These are phyloP conservation scores for Aurelia aurita complex sp. Pacific DNA, from an alignment of 30 jellyfish, hydroid and myxozoan species.

Conservation along the genomic window DNA sequence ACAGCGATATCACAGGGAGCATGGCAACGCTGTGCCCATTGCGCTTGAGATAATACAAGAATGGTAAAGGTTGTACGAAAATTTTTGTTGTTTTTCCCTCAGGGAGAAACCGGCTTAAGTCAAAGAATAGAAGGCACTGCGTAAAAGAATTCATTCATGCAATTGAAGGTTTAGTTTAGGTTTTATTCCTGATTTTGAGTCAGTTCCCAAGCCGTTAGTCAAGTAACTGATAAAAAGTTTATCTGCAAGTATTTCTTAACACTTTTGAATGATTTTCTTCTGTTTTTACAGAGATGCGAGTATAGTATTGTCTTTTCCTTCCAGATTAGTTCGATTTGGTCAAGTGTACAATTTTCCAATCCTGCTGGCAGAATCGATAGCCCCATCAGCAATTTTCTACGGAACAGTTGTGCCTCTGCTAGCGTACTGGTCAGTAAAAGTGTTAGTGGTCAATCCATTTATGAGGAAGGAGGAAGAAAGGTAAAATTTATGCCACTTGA, in stretches of 20 bases:
- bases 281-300: neutral
- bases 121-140: too few relatives aligned
- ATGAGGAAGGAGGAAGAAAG: slow-evolving; percentile 73
- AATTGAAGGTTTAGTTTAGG: too few relatives aligned
- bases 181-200: too few relatives aligned
- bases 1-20: too few relatives aligned
- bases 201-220: too few relatives aligned
- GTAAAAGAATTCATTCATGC: too few relatives aligned
- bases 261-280: neutral
- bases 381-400: slow-evolving; percentile 91
- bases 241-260: neutral
- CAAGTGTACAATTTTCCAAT: slow-evolving; percentile 91
- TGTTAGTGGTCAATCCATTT: slow-evolving; percentile 75
- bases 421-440: slow-evolving; percentile 73
- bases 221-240: too few relatives aligned
- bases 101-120: too few relatives aligned
- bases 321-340: slow-evolving; percentile 84
- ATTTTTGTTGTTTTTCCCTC: too few relatives aligned
- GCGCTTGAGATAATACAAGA: too few relatives aligned
- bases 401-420: slow-evolving; percentile 87
- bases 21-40: too few relatives aligned
- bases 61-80: too few relatives aligned
- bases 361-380: slow-evolving; percentile 74
- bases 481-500: slow-evolving; percentile 34
- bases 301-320: neutral